phyloP scores from a whole-genome alignment of 1,140 invertebrate genomes.

The silkworm (Bombyx mori) region DNA sequence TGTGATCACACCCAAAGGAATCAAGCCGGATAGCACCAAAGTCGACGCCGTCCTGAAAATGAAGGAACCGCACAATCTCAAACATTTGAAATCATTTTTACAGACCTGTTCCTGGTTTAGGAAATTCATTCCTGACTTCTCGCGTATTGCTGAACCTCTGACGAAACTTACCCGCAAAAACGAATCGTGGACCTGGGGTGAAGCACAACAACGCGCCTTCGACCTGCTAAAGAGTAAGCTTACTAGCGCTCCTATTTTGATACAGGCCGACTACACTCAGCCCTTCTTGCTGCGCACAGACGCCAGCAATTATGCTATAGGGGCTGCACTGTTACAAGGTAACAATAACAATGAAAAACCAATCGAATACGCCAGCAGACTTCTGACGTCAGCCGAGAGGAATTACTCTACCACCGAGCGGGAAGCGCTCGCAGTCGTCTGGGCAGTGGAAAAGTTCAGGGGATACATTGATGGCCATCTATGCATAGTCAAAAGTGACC shows the following conservation, averaged over 20 bases:
- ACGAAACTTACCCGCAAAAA: conserved; percentile 40
- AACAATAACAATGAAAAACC: conserved; percentile 33
- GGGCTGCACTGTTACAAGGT: conserved; percentile 2
- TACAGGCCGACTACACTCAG: conserved; percentile 24
- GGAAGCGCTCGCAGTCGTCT: too few relatives aligned
- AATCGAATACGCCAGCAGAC: conserved; percentile 55
- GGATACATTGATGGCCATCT: too few relatives aligned
- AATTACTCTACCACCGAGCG: conserved; percentile 58
- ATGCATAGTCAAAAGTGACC: too few relatives aligned
- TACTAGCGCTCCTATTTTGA: conserved; percentile 22
- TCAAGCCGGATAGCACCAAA: too few relatives aligned
- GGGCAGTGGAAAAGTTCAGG: too few relatives aligned
- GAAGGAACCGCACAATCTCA: conserved; percentile 24
- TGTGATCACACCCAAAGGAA: too few relatives aligned
- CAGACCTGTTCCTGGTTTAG: conserved; percentile 49
- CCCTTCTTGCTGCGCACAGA: conserved; percentile 36
- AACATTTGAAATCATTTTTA: conserved; percentile 29
- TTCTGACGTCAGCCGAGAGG: conserved; percentile 45
- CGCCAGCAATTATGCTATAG: conserved; percentile 33
- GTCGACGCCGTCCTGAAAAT: conserved; percentile 29
- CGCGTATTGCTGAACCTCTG: conserved; percentile 44
- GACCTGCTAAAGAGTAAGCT: conserved; percentile 18
- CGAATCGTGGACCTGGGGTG: conserved; percentile 24
- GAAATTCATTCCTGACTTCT: conserved; percentile 52
- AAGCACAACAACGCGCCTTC: conserved; percentile 22